These are phyloP conservation scores for Triplophysa siluroides DNA, from an alignment of 2,113 vertebrate genomes.

Conservation along the genomic window DNA sequence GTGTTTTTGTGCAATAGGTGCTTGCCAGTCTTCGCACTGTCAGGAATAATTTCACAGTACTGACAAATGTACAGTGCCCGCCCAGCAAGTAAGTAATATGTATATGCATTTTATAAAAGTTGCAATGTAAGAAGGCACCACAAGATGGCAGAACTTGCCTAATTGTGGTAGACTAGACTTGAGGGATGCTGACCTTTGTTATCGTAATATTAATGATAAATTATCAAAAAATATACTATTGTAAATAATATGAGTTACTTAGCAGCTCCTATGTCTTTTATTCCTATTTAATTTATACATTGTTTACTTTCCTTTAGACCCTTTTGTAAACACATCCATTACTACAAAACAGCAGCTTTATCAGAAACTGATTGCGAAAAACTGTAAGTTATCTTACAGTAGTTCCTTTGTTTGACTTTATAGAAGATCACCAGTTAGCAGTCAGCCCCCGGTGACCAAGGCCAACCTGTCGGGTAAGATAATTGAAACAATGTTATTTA, in stretches of 20 bases:
- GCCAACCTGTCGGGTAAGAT: conserved; percentile 87
- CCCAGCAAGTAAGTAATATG: conserved; percentile 84
- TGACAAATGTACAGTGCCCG: conserved; percentile 89
- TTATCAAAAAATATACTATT: background rate
- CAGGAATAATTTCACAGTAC: conserved; percentile 91
- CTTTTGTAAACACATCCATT: background rate
- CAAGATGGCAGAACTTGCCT: conserved; percentile 44
- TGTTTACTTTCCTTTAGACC: background rate
- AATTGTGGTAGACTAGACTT: background rate
- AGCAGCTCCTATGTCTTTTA: background rate
- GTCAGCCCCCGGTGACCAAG: conserved; percentile 83
- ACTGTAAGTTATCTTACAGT: background rate
- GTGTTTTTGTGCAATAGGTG: conserved; percentile 74
- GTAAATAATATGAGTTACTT: background rate
- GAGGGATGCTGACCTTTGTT: background rate
- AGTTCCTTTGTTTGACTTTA: conserved; percentile 44
- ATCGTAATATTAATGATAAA: background rate
- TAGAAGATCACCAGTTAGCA: conserved; percentile 89
- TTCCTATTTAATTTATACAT: background rate
- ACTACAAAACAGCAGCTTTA: background rate
- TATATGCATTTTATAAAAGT: background rate
- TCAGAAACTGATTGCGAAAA: background rate
- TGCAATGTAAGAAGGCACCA: conserved; percentile 29
- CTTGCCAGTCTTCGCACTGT: conserved; percentile 93
- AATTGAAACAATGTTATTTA: background rate